Evolutionary conservation across 2,888 invertebrate genomes (phyloP).

Genomic region (Eupithecia centaureata): DNA sequence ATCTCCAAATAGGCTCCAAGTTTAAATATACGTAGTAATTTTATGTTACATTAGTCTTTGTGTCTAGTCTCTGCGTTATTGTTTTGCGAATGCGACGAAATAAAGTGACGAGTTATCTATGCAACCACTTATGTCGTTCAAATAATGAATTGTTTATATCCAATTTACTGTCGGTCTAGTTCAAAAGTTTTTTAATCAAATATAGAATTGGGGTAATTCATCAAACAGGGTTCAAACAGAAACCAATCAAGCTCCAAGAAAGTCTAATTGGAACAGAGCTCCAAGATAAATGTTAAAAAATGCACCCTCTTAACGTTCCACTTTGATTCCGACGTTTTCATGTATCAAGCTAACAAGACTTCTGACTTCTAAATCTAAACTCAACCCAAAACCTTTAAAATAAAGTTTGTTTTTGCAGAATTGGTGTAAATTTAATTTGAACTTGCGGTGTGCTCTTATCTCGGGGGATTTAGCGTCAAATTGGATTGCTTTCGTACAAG

Average conservation of each 20-base stretch:
- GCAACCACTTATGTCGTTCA: too few species aligned
- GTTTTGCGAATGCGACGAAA: too few species aligned
- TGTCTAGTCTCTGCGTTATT: too few species aligned
- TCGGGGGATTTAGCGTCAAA: constrained; percentile 71
- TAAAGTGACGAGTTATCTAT: too few species aligned
- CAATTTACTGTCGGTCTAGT: too few species aligned
- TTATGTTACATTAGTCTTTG: too few species aligned
- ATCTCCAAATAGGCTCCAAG: constrained; percentile 9
- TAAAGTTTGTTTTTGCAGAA: constrained; percentile 52
- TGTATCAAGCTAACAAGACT: constrained; percentile 26
- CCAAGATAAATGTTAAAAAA: constrained; percentile 30
- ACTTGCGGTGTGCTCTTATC: constrained; percentile 68
- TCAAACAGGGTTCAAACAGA: constrained; percentile 1
- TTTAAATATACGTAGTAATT: too few species aligned
- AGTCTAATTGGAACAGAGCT: constrained; percentile 10
- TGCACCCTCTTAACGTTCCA: constrained; percentile 45
- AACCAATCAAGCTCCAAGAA: constrained; percentile 5
- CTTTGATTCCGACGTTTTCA: constrained; percentile 28
- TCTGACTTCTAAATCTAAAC: constrained; percentile 31
- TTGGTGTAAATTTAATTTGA: constrained; percentile 68
- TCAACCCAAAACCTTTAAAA: constrained; percentile 41
- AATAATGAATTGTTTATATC: neutral
- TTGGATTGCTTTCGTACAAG: constrained; percentile 76
- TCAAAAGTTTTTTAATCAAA: neutral
- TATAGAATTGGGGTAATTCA: neutral